phyloP scores from a whole-genome alignment of 2,113 vertebrate genomes.

The Hiodon alosoides region DNA sequence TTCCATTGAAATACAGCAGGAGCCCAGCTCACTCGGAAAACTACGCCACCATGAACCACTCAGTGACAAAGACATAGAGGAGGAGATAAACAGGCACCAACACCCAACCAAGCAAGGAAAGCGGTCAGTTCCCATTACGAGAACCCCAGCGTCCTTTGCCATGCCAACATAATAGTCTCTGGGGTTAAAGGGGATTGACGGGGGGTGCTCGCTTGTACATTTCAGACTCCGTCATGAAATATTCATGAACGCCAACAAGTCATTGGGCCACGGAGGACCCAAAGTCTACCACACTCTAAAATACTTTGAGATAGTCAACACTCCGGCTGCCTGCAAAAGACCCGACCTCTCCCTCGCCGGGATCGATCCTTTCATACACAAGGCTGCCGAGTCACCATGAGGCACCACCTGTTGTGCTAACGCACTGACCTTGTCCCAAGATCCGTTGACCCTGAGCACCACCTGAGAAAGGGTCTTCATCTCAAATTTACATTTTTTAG shows the following conservation, averaged over 20 bases:
- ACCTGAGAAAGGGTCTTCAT: too few relatives aligned
- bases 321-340: conserved; percentile 36
- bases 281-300: conserved; percentile 43
- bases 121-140: conserved; percentile 33
- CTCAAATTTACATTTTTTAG: too few relatives aligned
- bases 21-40: conserved; percentile 33
- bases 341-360: conserved; percentile 46
- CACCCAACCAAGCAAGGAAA: conserved; percentile 33
- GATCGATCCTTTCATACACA: conserved; percentile 44
- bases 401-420: background rate
- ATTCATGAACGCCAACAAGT: conserved; percentile 43
- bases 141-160: background rate
- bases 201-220: conserved; percentile 7
- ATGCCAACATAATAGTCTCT: background rate
- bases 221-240: conserved; percentile 45
- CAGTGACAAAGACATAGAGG: conserved; percentile 43
- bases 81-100: conserved; percentile 34
- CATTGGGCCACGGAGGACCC: conserved; percentile 35
- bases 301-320: conserved; percentile 48
- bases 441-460: too few relatives aligned
- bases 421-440: background rate
- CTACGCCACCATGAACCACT: conserved; percentile 19
- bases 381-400: conserved; percentile 23
- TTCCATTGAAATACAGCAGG: conserved; percentile 29
- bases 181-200: background rate